Evolutionary conservation across 2,797 vertebrate genomes (phyloP).

Genomic region (Pipistrellus pipistrellus): DNA sequence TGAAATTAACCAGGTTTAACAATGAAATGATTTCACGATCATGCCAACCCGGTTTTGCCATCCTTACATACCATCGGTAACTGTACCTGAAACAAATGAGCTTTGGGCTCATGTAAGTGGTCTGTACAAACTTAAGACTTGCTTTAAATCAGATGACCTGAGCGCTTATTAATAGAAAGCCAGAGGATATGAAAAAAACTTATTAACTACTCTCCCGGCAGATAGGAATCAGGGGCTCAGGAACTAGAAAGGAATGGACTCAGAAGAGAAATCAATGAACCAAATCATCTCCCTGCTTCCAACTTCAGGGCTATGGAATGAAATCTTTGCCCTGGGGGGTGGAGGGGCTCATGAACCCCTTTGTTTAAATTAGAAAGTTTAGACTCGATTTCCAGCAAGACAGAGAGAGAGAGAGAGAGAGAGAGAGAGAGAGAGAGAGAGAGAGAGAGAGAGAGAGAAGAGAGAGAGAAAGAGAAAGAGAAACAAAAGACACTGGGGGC

Average conservation of each 20-base stretch:
- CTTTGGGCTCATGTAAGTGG: neutral
- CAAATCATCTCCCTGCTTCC: conserved; percentile 55
- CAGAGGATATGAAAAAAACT: conserved; percentile 70
- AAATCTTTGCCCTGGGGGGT: conserved; percentile 45
- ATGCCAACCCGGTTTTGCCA: neutral
- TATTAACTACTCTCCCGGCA: conserved; percentile 62
- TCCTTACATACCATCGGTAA: neutral
- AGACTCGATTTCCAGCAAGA: neutral
- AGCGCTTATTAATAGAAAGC: conserved; percentile 52
- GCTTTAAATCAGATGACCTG: conserved; percentile 39
- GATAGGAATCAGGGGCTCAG: conserved; percentile 64
- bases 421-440: neutral
- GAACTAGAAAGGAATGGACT: conserved; percentile 53
- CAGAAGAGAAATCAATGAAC: conserved; percentile 67
- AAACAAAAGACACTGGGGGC: neutral
- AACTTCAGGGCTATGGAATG: conserved; percentile 21
- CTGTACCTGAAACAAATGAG: neutral
- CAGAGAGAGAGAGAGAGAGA: neutral
- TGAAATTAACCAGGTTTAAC: conserved; percentile 27
- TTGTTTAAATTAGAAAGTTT: conserved; percentile 65
- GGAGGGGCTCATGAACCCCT: conserved; percentile 40
- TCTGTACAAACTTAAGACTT: neutral
- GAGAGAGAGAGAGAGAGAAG: neutral
- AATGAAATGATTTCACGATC: neutral
- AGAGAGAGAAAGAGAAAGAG: neutral